Evolutionary conservation across 2,888 invertebrate species (phyloP).

Genomic region (Lepidochrysops patricia): DNA sequence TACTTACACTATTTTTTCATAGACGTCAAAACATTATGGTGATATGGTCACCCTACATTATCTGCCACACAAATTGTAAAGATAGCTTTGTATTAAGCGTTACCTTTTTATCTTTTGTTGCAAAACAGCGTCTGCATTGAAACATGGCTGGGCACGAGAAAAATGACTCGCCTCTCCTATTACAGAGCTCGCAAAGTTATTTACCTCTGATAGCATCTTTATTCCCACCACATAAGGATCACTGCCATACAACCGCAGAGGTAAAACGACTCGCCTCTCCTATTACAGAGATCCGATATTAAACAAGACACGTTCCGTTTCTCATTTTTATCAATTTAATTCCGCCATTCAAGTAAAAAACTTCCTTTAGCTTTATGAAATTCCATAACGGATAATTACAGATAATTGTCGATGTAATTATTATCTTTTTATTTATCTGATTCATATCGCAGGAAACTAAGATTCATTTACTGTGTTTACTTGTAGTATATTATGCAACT

Average conservation of each 20-base stretch:
- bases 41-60: conserved; percentile 7
- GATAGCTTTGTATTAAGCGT: conserved; percentile 11
- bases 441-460: neutral
- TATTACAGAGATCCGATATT: conserved; percentile 9
- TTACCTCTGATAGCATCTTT: too few species aligned
- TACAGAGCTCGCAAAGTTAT: too few species aligned
- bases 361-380: conserved; percentile 2
- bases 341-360: neutral
- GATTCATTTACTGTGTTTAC: too few species aligned
- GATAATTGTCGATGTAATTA: neutral
- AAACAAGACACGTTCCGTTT: conserved; percentile 9
- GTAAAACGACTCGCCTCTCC: conserved; percentile 11
- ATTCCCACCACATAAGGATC: too few species aligned
- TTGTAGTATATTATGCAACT: too few species aligned
- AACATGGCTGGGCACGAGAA: conserved; percentile 10
- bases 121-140: conserved; percentile 12
- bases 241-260: too few species aligned
- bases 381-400: neutral
- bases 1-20: too few species aligned
- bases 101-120: conserved; percentile 12
- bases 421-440: neutral
- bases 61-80: conserved; percentile 20
- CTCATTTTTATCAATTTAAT: conserved; percentile 11
- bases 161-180: conserved; percentile 10
- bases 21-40: neutral